phyloP scores from a whole-genome alignment of 64 coral and sea anemone species.

The Montipora cactus region DNA sequence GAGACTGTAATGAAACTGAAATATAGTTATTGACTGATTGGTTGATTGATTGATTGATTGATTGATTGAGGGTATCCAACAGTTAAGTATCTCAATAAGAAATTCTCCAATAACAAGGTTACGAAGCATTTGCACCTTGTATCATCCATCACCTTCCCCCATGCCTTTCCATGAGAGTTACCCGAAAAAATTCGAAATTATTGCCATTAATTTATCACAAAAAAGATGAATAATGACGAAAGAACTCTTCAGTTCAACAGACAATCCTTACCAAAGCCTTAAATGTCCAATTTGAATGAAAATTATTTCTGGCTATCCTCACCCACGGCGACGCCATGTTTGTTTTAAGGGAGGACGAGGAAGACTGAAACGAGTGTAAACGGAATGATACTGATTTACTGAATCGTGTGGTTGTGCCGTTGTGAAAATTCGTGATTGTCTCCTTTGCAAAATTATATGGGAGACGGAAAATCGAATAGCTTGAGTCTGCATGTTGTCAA shows the following conservation, averaged over 20 bases:
- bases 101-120: no score
- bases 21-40: no score
- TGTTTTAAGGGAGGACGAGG: background rate
- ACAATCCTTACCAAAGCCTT: constrained; percentile 5
- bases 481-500: background rate
- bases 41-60: no score
- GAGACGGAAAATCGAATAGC: background rate
- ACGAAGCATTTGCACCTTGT: no score
- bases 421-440: background rate
- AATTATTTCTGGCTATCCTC: background rate
- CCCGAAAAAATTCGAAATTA: background rate
- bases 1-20: no score
- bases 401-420: background rate
- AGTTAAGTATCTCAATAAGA: no score
- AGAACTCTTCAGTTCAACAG: background rate
- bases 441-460: background rate
- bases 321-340: constrained; percentile 17
- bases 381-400: background rate
- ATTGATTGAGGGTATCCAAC: no score
- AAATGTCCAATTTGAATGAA: background rate
- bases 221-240: background rate
- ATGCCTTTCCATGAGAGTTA: no score
- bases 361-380: background rate
- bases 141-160: no score
- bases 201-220: background rate